Evolutionary conservation across 2,113 vertebrate species (phyloP).

Genomic region (Aramus guarauna): DNA sequence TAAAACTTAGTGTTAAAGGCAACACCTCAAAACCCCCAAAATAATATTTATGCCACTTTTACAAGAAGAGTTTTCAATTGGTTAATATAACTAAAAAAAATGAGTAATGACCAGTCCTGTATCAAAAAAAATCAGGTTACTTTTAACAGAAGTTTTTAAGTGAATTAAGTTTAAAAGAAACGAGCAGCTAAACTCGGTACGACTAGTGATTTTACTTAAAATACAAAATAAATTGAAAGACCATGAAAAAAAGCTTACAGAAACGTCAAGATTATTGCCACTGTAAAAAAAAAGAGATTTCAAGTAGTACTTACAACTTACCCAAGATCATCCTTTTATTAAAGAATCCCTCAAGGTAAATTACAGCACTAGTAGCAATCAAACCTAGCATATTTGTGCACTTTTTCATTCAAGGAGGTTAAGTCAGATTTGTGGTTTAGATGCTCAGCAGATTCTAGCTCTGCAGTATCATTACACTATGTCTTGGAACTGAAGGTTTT

Average conservation of each 20-base stretch:
- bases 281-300: not conserved
- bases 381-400: not conserved
- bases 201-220: not conserved
- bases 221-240: not conserved
- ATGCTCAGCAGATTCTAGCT: not conserved
- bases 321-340: not conserved
- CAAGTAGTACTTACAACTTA: not conserved
- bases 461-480: not conserved
- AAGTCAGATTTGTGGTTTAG: not conserved
- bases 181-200: not conserved
- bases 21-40: not conserved
- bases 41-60: not conserved
- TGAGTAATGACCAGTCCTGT: not conserved
- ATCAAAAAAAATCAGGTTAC: not conserved
- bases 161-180: not conserved
- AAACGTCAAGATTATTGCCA: not conserved
- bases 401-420: not conserved
- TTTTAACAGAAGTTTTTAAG: not conserved
- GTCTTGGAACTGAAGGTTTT: not conserved
- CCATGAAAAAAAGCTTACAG: not conserved
- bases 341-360: not conserved
- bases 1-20: not conserved
- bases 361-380: not conserved
- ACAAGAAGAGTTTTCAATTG: not conserved
- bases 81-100: not conserved